Conservation (phyloP, 2,113 vertebrate genomes). For the Clarias batrachus region DNA sequence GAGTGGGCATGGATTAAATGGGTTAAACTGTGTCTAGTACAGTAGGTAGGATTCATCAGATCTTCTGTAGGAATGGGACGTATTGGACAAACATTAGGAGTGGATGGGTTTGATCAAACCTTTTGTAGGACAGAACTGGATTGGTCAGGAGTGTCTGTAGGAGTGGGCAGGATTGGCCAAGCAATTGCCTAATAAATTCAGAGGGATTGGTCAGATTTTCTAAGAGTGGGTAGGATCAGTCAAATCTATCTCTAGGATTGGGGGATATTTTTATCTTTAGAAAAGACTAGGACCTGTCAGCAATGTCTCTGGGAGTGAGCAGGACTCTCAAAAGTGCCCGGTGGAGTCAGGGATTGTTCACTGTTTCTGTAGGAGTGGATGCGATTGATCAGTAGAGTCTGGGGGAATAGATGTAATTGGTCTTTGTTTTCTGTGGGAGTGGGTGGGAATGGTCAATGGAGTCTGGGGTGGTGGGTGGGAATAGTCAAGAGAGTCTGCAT, state of each 20-base stretch:
- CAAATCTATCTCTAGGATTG: background rate
- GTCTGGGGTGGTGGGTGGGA: background rate
- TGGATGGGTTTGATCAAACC: background rate
- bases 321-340: too few species aligned
- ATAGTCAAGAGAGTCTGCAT: background rate
- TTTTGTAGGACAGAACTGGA: too few species aligned
- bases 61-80: too few species aligned
- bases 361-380: background rate
- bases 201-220: background rate
- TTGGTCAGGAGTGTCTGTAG: too few species aligned
- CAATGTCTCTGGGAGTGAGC: background rate
- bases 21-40: too few species aligned
- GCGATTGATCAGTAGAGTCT: background rate
- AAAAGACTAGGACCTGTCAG: background rate
- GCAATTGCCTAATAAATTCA: too few species aligned
- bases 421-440: background rate
- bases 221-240: background rate
- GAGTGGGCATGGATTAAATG: too few species aligned
- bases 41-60: too few species aligned
- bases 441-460: background rate
- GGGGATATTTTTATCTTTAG: too few species aligned
- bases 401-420: too few species aligned
- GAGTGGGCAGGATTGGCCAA: background rate
- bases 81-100: background rate
- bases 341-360: background rate